Conservation (phyloP, 2,888 invertebrate genomes). For the Sipha maydis region DNA sequence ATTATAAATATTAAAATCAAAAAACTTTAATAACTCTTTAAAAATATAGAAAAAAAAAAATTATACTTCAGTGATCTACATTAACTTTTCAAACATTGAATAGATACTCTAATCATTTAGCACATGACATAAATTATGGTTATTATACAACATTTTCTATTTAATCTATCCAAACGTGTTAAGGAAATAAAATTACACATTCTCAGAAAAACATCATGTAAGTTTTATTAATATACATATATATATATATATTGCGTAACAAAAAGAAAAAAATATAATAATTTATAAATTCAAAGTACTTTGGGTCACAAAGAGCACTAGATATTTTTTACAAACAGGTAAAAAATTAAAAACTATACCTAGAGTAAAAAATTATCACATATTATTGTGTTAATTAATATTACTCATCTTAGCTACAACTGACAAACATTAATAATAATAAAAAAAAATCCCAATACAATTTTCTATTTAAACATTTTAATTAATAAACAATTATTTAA, state of each 20-base stretch:
- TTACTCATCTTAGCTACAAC: neutral
- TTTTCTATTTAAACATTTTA: neutral
- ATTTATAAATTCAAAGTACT: slow-evolving; percentile 29
- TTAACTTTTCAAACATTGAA: too few species aligned
- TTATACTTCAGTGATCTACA: too few species aligned
- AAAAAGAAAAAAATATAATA: slow-evolving; percentile 27
- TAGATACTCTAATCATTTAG: too few species aligned
- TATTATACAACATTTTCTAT: neutral
- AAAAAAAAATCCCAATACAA: neutral
- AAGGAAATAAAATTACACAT: neutral
- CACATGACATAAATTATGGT: neutral
- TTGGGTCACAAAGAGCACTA: neutral
- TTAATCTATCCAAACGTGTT: neutral
- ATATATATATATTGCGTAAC: slow-evolving; percentile 23
- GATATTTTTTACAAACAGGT: neutral
- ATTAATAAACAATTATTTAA: neutral
- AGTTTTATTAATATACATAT: slow-evolving; percentile 39
- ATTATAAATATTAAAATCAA: too few species aligned
- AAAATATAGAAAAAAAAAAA: too few species aligned
- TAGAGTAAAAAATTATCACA: slow-evolving; percentile 41
- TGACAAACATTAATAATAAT: neutral
- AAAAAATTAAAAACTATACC: slow-evolving; percentile 34
- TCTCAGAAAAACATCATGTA: slow-evolving; percentile 8
- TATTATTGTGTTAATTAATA: neutral
- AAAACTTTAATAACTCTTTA: too few species aligned